A percentile compares a stretch with the other conserved stretches of the same genome.
phyloP scores from a whole-genome alignment of 2,113 vertebrate genomes.

The Heliornis fulica region DNA sequence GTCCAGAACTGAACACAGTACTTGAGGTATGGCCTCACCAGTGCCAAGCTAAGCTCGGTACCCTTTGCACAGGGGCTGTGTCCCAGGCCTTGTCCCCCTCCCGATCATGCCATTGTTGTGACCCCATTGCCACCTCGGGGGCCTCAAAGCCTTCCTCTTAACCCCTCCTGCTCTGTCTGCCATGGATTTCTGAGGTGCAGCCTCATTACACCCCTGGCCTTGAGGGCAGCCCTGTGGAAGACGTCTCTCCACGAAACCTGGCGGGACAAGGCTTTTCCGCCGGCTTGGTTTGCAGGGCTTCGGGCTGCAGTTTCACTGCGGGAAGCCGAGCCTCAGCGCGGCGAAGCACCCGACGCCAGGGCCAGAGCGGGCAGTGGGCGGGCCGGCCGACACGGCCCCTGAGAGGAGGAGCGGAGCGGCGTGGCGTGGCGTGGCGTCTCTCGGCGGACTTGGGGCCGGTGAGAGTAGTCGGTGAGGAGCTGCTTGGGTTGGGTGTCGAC shows the following conservation, averaged over 20 bases:
- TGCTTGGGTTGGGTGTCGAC: rapidly evolving
- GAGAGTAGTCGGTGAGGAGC: rapidly evolving
- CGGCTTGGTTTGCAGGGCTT: rapidly evolving
- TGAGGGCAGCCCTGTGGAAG: background rate
- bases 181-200: too few species aligned
- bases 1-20: too few species aligned
- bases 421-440: too few species aligned
- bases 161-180: rapidly evolving
- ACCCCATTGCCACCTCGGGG: rapidly evolving
- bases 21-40: too few species aligned
- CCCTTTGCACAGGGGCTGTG: background rate
- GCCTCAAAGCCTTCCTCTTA: background rate
- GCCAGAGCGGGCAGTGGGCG: rapidly evolving
- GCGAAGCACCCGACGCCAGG: rapidly evolving
- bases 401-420: background rate
- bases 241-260: rapidly evolving
- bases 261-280: background rate
- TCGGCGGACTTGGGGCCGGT: too few species aligned
- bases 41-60: too few species aligned
- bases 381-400: rapidly evolving
- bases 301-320: rapidly evolving
- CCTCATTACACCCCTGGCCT: background rate
- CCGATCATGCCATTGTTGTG: rapidly evolving
- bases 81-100: too few species aligned
- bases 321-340: rapidly evolving